Conservation (phyloP, 2,888 invertebrate genomes). For the Cremastobaeus sp. region DNA sequence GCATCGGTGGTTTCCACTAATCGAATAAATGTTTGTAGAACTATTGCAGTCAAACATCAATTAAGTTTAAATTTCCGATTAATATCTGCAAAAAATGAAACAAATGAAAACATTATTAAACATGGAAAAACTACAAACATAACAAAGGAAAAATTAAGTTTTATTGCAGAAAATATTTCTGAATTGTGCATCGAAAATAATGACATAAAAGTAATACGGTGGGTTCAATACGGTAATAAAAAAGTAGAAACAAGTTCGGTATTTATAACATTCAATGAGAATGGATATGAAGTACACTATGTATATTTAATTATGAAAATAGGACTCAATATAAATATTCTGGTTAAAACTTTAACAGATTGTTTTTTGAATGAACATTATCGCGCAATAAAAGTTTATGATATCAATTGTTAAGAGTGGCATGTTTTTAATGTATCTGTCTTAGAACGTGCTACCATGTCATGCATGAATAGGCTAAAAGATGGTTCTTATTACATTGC, state of each 20-base stretch:
- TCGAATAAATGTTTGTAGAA: conserved; percentile 52
- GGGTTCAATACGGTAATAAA: conserved; percentile 10
- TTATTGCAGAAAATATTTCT: too few relatives aligned
- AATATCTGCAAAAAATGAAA: not conserved
- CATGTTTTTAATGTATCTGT: not conserved
- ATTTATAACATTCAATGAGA: conserved; percentile 16
- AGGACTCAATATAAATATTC: not conserved
- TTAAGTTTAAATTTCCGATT: conserved; percentile 7
- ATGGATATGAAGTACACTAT: conserved; percentile 9
- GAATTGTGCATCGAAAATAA: too few relatives aligned
- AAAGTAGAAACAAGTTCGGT: conserved; percentile 8
- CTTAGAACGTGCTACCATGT: not conserved
- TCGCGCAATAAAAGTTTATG: not conserved
- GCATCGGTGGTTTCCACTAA: conserved; percentile 28
- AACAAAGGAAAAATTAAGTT: too few relatives aligned
- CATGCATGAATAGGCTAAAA: not conserved
- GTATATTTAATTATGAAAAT: conserved; percentile 5
- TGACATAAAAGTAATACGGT: not conserved
- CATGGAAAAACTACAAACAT: too few relatives aligned
- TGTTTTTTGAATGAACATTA: conserved; percentile 9
- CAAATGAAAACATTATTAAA: conserved; percentile 1
- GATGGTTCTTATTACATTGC: not conserved
- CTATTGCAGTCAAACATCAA: conserved; percentile 40
- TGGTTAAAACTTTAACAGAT: not conserved
- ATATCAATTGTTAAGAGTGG: conserved; percentile 1